phyloP scores from a whole-genome alignment of 2,113 vertebrate species.

The Axis porcinus region DNA sequence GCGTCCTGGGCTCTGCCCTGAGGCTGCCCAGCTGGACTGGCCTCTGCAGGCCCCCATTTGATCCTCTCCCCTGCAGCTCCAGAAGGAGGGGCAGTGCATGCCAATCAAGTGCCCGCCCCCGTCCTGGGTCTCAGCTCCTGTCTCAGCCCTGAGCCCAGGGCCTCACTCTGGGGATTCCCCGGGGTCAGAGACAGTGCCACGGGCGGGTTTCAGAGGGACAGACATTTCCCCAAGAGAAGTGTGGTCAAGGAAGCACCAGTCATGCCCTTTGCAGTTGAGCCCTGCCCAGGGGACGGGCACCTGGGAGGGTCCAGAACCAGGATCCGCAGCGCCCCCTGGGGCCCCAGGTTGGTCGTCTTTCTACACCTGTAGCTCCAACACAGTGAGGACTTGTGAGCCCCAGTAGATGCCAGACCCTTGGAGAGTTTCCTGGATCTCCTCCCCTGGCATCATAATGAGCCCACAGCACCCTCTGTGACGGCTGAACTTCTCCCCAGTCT shows the following conservation, averaged over 20 bases:
- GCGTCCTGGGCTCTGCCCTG: neutral
- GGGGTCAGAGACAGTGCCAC: neutral
- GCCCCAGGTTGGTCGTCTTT: too few relatives aligned
- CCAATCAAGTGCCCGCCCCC: neutral
- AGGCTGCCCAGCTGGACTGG: neutral
- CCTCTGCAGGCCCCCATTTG: neutral
- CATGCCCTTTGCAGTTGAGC: too few relatives aligned
- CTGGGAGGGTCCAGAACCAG: rapidly evolving
- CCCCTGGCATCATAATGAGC: too few relatives aligned
- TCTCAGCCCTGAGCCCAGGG: neutral
- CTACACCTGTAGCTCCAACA: rapidly evolving
- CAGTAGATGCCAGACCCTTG: neutral
- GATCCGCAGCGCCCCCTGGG: neutral
- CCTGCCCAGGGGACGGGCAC: neutral
- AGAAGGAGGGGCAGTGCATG: too few relatives aligned
- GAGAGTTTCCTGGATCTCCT: neutral
- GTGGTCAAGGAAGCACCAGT: too few relatives aligned
- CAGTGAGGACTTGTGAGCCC: neutral
- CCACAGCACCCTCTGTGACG: neutral
- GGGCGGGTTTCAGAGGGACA: neutral
- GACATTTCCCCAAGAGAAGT: too few relatives aligned
- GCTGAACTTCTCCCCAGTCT: neutral
- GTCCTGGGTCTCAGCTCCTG: neutral
- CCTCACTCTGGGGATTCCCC: neutral
- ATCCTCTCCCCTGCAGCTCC: neutral